These are phyloP conservation scores for Tinamus guttatus DNA, from an alignment of 2,113 vertebrate species.

Conservation along the genomic window DNA sequence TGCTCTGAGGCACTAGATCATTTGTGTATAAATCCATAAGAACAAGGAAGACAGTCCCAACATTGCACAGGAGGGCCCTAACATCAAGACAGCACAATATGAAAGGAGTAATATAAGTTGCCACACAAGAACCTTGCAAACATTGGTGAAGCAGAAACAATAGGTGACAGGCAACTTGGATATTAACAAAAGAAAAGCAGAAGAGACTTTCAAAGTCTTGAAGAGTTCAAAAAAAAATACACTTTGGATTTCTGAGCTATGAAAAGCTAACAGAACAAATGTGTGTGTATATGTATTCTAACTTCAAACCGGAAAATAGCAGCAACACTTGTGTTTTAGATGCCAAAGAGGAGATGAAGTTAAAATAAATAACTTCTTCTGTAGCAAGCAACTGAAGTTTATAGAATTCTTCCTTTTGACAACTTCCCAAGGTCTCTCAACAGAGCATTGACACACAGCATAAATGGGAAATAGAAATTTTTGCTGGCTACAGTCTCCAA, in stretches of 20 bases:
- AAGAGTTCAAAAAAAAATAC: neutral
- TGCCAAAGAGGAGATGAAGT: constrained; percentile 12
- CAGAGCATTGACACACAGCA: neutral
- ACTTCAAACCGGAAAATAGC: constrained; percentile 27
- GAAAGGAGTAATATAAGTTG: neutral
- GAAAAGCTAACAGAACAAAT: neutral
- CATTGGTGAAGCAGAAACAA: neutral
- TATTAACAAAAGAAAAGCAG: neutral
- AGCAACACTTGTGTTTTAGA: neutral
- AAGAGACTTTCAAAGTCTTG: neutral
- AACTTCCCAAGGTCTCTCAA: neutral
- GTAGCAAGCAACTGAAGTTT: neutral
- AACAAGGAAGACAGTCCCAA: neutral
- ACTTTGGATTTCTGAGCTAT: neutral
- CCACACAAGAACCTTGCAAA: neutral
- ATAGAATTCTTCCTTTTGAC: neutral
- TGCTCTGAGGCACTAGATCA: neutral
- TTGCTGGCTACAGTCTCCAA: neutral
- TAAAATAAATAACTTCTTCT: constrained; percentile 54
- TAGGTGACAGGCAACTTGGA: neutral
- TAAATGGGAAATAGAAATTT: neutral
- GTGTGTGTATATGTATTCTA: neutral
- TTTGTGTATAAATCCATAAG: neutral
- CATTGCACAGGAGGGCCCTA: neutral
- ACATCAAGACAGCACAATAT: rapidly evolving